phyloP scores from a whole-genome alignment of 2,113 vertebrate genomes.

The Pluvianellus socialis region DNA sequence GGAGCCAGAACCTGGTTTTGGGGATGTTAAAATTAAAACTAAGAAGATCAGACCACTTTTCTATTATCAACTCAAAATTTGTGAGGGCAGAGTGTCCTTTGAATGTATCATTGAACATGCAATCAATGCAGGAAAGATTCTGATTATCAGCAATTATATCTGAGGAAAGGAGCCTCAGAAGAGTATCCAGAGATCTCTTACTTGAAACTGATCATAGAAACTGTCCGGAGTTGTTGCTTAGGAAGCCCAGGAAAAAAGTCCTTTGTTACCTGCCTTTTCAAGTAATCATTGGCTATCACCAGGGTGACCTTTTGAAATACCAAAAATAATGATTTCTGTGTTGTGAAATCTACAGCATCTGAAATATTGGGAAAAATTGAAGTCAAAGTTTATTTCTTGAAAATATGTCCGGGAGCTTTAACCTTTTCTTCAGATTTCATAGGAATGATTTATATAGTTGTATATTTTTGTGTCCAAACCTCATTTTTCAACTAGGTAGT shows the following conservation, averaged over 20 bases:
- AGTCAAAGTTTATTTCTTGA: slow-evolving; percentile 44
- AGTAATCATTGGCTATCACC: neutral
- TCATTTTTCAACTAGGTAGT: neutral
- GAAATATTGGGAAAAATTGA: slow-evolving; percentile 27
- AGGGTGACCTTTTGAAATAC: slow-evolving; percentile 1
- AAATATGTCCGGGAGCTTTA: slow-evolving; percentile 55
- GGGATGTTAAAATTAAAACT: neutral
- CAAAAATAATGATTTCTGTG: slow-evolving; percentile 2
- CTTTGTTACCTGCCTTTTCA: neutral
- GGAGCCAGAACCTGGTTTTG: neutral
- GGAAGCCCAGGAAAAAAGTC: neutral
- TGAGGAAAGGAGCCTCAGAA: neutral
- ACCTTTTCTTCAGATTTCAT: slow-evolving; percentile 53
- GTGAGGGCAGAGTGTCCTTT: neutral
- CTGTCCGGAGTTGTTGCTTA: neutral
- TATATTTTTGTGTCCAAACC: slow-evolving; percentile 2
- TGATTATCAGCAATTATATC: neutral
- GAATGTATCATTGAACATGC: neutral
- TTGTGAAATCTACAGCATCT: neutral
- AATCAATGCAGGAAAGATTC: neutral
- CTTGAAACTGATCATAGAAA: neutral
- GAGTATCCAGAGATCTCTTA: neutral
- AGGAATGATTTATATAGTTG: slow-evolving; percentile 45
- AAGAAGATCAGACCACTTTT: neutral
- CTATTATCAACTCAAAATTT: neutral